phyloP scores from a whole-genome alignment of 2,888 invertebrate species.

The Ommatoiulus sabulosus region DNA sequence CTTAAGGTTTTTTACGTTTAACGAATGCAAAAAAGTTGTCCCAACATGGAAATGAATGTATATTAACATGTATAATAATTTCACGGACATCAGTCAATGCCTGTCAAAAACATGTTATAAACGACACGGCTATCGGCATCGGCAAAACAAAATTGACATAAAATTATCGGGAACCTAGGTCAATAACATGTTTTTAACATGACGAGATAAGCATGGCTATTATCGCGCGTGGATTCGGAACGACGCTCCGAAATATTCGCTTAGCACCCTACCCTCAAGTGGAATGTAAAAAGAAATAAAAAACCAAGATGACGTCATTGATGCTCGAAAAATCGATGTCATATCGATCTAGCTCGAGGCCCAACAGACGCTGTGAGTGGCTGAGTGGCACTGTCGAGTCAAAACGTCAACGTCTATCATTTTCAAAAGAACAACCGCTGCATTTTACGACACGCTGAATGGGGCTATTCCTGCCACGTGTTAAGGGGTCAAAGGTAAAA shows the following conservation, averaged over 20 bases:
- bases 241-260: background rate
- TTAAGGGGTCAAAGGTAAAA: background rate
- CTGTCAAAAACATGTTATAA: too few relatives aligned
- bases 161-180: too few relatives aligned
- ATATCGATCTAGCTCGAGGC: background rate
- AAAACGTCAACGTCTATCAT: constrained; percentile 35
- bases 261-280: background rate
- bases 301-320: background rate
- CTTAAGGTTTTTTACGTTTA: too few relatives aligned
- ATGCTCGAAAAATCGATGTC: background rate
- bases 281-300: background rate
- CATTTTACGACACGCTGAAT: background rate
- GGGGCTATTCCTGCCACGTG: background rate
- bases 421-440: background rate
- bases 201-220: too few relatives aligned
- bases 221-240: too few relatives aligned
- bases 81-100: too few relatives aligned
- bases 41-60: too few relatives aligned
- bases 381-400: constrained; percentile 41
- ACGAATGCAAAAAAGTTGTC: too few relatives aligned
- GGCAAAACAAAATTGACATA: too few relatives aligned
- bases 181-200: too few relatives aligned
- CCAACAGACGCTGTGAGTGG: background rate
- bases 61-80: too few relatives aligned
- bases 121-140: too few relatives aligned